phyloP scores from a whole-genome alignment of 2,113 vertebrate genomes.

The Siphamia tubifer region DNA sequence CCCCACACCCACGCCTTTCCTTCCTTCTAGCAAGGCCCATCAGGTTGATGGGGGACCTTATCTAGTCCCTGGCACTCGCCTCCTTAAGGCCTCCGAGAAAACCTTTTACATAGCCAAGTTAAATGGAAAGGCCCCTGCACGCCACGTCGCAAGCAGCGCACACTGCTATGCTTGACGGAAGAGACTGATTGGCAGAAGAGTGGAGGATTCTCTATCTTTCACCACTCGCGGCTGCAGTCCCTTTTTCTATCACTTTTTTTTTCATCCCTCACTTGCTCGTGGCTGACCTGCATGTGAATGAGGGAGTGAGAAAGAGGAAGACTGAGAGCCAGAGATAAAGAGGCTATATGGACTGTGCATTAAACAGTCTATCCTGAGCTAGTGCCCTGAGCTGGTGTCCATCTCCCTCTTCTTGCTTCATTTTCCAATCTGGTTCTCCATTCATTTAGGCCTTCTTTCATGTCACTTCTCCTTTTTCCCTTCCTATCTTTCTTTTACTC shows the following conservation, averaged over 20 bases:
- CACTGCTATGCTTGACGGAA: conserved; percentile 58
- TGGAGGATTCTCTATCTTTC: conserved; percentile 67
- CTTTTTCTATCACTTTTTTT: conserved; percentile 59
- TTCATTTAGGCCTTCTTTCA: conserved; percentile 52
- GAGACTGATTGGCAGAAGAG: conserved; percentile 71
- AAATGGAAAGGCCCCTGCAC: conserved; percentile 55
- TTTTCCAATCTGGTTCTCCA: conserved; percentile 57
- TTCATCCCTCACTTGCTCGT: conserved; percentile 44
- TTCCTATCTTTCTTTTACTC: conserved; percentile 18
- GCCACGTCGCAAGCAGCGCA: conserved; percentile 23
- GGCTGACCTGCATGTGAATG: conserved; percentile 70
- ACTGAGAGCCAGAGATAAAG: conserved; percentile 67
- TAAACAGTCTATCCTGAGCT: conserved; percentile 46
- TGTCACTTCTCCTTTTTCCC: conserved; percentile 23
- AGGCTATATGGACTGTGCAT: conserved; percentile 65
- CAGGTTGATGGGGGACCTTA: conserved; percentile 59
- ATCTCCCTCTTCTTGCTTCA: conserved; percentile 53
- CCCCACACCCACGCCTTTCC: background rate
- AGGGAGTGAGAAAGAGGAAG: conserved; percentile 49
- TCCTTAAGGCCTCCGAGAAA: conserved; percentile 69
- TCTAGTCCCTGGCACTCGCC: conserved; percentile 59
- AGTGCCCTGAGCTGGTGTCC: conserved; percentile 37
- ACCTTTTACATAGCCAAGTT: conserved; percentile 71
- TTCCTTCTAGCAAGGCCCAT: conserved; percentile 34
- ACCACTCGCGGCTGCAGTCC: conserved; percentile 35